Percentiles rank a stretch among this genome's conserved stretches.
Conservation (phyloP, 2,888 invertebrate species). For the Mantis religiosa region DNA sequence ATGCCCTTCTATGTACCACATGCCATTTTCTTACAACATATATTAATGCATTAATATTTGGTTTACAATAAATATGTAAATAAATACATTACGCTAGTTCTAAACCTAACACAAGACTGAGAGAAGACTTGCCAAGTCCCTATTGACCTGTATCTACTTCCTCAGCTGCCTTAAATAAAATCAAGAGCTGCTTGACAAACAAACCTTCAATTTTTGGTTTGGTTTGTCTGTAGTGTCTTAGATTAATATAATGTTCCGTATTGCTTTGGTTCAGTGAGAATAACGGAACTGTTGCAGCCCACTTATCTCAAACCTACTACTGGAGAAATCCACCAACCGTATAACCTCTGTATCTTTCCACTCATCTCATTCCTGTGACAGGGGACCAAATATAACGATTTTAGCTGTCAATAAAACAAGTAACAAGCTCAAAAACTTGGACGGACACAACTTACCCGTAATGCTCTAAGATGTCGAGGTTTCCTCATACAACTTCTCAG, state of each 20-base stretch:
- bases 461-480: too few relatives aligned
- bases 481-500: too few relatives aligned
- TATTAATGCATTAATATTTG: neutral
- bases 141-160: too few relatives aligned
- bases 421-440: neutral
- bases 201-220: too few relatives aligned
- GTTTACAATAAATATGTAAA: neutral
- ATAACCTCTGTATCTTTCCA: neutral
- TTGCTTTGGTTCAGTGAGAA: neutral
- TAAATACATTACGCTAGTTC: neutral
- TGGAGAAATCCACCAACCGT: neutral
- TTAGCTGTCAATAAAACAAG: too few relatives aligned
- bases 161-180: too few relatives aligned
- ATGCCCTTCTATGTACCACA: too few relatives aligned
- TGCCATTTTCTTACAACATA: neutral
- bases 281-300: neutral
- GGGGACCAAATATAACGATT: neutral
- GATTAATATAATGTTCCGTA: neutral
- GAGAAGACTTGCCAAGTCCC: too few relatives aligned
- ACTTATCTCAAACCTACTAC: neutral
- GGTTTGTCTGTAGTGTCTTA: too few relatives aligned
- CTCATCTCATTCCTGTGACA: neutral
- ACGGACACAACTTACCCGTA: neutral
- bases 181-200: too few relatives aligned
- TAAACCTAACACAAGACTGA: neutral